A percentile compares a stretch with the other conserved stretches of the same genome.
Evolutionary conservation across 2,113 vertebrate genomes (phyloP).

Genomic region (Eclectus roratus): DNA sequence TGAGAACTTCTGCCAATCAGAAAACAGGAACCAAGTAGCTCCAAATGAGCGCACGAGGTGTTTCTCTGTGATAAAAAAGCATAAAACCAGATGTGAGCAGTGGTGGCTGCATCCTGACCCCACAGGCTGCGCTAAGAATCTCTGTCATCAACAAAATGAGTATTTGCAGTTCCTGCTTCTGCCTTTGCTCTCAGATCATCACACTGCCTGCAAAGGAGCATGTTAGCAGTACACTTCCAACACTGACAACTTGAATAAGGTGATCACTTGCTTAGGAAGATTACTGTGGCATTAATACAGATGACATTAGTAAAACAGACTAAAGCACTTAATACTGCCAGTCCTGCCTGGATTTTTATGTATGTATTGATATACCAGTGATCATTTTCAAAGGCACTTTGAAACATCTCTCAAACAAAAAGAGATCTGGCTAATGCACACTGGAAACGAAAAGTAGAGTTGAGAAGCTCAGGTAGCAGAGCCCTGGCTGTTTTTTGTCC

Average conservation of each 20-base stretch:
- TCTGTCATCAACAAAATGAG: neutral
- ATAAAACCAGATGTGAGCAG: constrained; percentile 18
- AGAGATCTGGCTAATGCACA: neutral
- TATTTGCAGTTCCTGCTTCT: neutral
- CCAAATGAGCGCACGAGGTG: neutral
- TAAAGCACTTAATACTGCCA: constrained; percentile 18
- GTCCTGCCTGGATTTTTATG: neutral
- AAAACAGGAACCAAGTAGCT: neutral
- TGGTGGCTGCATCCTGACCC: neutral
- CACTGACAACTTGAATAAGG: neutral
- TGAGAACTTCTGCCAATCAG: neutral
- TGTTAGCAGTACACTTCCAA: fast-evolving
- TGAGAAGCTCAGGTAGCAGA: neutral
- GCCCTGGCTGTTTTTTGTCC: neutral
- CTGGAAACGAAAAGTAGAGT: neutral
- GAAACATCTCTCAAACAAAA: neutral
- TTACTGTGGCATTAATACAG: neutral
- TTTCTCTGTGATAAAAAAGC: neutral
- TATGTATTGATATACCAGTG: neutral
- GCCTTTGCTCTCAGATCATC: neutral
- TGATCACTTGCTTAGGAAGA: neutral
- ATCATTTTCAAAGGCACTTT: neutral
- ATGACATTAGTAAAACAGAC: neutral
- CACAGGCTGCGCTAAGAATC: neutral
- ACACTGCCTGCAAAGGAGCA: neutral